phyloP scores from a whole-genome alignment of 1,140 invertebrate species.

The Cataglyphis hispanica region DNA sequence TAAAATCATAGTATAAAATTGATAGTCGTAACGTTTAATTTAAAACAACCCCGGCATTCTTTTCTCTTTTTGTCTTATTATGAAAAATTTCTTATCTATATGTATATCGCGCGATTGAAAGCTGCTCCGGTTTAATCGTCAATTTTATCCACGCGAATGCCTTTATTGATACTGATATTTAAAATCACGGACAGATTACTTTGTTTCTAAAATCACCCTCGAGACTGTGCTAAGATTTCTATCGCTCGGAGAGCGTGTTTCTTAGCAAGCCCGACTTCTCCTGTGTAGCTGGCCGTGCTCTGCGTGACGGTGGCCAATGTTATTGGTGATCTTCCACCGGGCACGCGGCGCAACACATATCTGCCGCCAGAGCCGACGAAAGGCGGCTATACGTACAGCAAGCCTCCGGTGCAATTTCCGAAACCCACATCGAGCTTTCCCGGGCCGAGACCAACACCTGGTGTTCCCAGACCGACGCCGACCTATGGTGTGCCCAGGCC shows the following conservation, averaged over 20 bases:
- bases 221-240: too few relatives aligned
- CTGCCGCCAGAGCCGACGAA: conserved; percentile 88
- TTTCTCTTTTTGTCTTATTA: conserved; percentile 3
- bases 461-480: conserved; percentile 45
- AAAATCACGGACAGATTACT: not conserved
- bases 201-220: not conserved
- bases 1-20: not conserved
- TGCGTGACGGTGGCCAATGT: conserved; percentile 82
- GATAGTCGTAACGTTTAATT: conserved; percentile 8
- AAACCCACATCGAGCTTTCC: conserved; percentile 76
- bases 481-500: conserved; percentile 71
- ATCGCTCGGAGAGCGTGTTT: not conserved
- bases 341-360: conserved; percentile 88
- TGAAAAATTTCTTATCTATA: not conserved
- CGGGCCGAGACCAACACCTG: conserved; percentile 62
- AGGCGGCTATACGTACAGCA: conserved; percentile 88
- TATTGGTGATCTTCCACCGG: conserved; percentile 82
- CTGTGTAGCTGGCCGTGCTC: conserved; percentile 82
- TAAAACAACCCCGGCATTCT: conserved; percentile 14
- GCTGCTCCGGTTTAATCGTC: too few relatives aligned
- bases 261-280: not conserved
- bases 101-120: not conserved
- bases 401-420: conserved; percentile 88
- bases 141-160: too few relatives aligned
- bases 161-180: not conserved